A percentile compares a stretch with the other conserved stretches of the same genome.
phyloP scores from a whole-genome alignment of 2,888 invertebrate species.

The Habrosyne pyritoides region DNA sequence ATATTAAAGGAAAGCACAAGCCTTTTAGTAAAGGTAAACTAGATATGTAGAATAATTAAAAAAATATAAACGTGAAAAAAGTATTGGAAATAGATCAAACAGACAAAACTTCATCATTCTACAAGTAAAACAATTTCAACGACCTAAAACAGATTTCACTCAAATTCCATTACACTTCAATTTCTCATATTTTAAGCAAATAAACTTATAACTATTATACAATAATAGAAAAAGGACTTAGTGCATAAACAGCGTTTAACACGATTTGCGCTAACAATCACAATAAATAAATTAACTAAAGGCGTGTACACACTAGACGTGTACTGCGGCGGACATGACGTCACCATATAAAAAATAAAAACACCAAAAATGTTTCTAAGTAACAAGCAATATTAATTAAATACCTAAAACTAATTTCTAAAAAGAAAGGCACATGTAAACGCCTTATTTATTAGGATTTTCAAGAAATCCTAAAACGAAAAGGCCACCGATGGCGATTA shows the following conservation, averaged over 20 bases:
- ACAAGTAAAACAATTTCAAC: neutral
- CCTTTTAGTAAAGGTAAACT: no score
- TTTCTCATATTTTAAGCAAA: neutral
- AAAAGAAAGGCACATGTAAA: neutral
- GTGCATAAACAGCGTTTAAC: neutral
- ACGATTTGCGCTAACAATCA: conserved; percentile 3
- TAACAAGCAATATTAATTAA: neutral
- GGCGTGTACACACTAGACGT: neutral
- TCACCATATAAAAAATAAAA: neutral
- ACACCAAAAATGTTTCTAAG: neutral
- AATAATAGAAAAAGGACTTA: neutral
- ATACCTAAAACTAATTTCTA: neutral
- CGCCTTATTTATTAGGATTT: neutral
- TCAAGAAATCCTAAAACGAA: neutral
- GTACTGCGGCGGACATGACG: neutral
- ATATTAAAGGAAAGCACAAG: no score
- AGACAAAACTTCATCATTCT: neutral
- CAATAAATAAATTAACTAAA: neutral
- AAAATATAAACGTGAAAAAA: neutral
- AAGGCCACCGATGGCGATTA: neutral
- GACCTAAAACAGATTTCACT: neutral
- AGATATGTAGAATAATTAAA: no score
- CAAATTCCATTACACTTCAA: neutral
- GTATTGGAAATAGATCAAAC: no score
- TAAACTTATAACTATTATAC: neutral